These are phyloP conservation scores for Gallirallus australis DNA, from an alignment of 2,797 vertebrate species.

Conservation along the genomic window DNA sequence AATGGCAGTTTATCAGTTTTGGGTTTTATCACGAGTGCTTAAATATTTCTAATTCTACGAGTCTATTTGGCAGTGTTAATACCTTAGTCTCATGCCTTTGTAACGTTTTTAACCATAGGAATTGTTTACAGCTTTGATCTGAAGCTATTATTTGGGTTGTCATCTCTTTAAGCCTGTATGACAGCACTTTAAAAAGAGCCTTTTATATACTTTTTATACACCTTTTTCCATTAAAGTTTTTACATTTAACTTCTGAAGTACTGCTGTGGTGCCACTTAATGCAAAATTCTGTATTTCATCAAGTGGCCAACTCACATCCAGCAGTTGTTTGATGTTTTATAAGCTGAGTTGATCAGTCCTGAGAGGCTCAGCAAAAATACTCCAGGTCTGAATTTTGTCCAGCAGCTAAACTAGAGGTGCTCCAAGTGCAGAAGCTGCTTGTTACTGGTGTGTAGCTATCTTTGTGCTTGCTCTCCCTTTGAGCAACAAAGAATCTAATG, in stretches of 20 bases:
- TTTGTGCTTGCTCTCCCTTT: neutral
- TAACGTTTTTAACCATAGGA: neutral
- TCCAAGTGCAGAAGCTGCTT: neutral
- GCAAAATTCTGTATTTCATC: neutral
- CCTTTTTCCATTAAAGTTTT: neutral
- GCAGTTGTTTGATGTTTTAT: neutral
- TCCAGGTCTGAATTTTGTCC: neutral
- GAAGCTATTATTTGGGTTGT: slow-evolving; percentile 23
- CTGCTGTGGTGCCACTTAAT: neutral
- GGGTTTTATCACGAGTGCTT: neutral
- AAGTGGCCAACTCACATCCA: neutral
- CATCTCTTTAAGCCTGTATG: neutral
- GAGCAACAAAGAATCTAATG: neutral
- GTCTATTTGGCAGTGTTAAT: neutral
- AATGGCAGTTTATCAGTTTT: neutral
- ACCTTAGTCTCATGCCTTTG: neutral
- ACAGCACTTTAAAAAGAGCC: neutral
- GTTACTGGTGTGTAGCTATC: neutral
- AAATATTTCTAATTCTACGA: neutral
- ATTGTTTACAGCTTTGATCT: slow-evolving; percentile 43
- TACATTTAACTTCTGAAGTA: neutral
- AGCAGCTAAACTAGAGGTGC: neutral
- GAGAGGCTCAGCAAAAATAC: neutral
- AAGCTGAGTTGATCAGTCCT: neutral
- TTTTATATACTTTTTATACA: neutral